A percentile compares a stretch with the other conserved stretches of the same genome.
These are phyloP conservation scores for Bungarus multicinctus DNA, from an alignment of 2,113 vertebrate species.

Conservation along the genomic window DNA sequence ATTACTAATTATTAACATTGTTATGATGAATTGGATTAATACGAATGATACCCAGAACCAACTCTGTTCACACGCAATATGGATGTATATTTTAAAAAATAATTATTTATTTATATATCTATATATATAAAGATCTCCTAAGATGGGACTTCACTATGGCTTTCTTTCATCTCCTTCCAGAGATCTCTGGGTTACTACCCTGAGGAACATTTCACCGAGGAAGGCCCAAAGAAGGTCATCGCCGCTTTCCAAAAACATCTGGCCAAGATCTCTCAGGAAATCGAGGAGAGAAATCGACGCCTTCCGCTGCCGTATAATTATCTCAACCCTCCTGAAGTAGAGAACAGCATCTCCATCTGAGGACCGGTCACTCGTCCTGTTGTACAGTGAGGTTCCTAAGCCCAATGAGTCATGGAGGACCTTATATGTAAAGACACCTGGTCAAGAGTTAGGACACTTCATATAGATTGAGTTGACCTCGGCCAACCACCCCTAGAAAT, in stretches of 20 bases:
- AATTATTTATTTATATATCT: no score
- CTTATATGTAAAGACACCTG: neutral
- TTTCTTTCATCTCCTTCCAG: conserved; percentile 52
- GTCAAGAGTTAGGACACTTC: neutral
- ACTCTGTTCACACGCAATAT: no score
- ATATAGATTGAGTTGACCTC: neutral
- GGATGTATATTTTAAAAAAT: no score
- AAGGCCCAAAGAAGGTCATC: neutral
- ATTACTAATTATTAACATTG: no score
- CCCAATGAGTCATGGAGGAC: neutral
- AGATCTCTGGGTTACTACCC: conserved; percentile 74
- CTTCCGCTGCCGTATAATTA: neutral
- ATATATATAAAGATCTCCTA: no score
- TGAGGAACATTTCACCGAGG: neutral
- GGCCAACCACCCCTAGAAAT: neutral
- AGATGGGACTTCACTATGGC: neutral
- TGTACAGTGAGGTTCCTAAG: neutral
- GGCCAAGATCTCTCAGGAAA: neutral
- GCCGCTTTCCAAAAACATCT: neutral
- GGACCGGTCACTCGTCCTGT: neutral
- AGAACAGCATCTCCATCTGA: neutral
- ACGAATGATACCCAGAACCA: no score
- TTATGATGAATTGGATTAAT: no score
- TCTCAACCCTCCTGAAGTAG: neutral
- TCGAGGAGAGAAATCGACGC: neutral